Evolutionary conservation across 2,113 vertebrate species (phyloP).

Genomic region (Nibea albiflora): DNA sequence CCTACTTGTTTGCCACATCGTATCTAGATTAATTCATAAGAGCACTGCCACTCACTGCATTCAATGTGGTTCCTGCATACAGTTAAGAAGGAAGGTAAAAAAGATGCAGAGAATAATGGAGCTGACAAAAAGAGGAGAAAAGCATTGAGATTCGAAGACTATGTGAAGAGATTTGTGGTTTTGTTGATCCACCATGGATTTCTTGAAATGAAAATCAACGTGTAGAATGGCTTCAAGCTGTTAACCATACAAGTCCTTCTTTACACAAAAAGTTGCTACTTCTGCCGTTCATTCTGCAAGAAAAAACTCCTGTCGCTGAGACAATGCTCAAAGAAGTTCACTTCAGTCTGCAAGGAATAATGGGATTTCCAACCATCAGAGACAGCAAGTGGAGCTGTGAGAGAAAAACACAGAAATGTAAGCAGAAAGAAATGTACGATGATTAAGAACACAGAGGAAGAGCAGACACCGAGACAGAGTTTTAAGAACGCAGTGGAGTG

Average conservation of each 20-base stretch:
- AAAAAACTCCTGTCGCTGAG: conserved; percentile 1
- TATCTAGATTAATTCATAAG: neutral
- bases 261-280: neutral
- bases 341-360: conserved; percentile 20
- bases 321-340: conserved; percentile 11
- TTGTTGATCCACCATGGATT: conserved; percentile 1
- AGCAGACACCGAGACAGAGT: neutral
- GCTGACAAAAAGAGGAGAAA: neutral
- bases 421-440: neutral
- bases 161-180: neutral
- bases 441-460: neutral
- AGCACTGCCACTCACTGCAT: neutral
- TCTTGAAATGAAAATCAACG: conserved; percentile 32
- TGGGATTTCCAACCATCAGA: conserved; percentile 21
- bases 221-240: neutral
- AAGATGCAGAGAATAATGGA: neutral
- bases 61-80: neutral
- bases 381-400: neutral
- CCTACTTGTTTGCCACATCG: neutral
- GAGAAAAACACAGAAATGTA: neutral
- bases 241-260: conserved; percentile 8
- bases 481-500: neutral
- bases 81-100: neutral
- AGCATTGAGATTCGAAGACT: neutral
- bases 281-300: neutral